A percentile compares a stretch with the other conserved stretches of the same genome.
These are phyloP conservation scores for Drosophila nigricruria DNA, from an alignment of 2,888 invertebrate species.

Conservation along the genomic window DNA sequence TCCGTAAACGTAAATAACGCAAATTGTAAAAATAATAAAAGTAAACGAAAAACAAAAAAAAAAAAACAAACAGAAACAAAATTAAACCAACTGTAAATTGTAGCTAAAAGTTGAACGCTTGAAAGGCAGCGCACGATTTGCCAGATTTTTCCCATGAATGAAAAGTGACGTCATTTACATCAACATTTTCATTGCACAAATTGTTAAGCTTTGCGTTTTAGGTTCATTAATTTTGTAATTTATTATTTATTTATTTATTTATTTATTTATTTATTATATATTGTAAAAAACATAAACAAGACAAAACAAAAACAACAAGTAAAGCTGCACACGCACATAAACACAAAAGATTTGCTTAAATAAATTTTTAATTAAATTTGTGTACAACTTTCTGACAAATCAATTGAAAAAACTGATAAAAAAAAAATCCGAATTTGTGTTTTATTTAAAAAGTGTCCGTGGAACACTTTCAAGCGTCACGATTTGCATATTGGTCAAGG, in stretches of 20 bases:
- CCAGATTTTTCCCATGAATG: slow-evolving; percentile 30
- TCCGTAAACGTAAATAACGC: slow-evolving; percentile 76
- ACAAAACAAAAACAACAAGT: slow-evolving; percentile 17
- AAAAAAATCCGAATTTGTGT: slow-evolving; percentile 55
- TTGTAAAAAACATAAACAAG: slow-evolving; percentile 64
- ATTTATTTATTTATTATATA: slow-evolving; percentile 75
- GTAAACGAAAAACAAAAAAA: background rate
- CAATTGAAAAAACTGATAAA: slow-evolving; percentile 61
- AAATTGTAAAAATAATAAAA: slow-evolving; percentile 65
- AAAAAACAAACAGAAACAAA: slow-evolving; percentile 27
- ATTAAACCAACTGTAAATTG: slow-evolving; percentile 63
- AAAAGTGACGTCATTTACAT: slow-evolving; percentile 47
- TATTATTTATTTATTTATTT: slow-evolving; percentile 73
- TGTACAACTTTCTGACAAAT: slow-evolving; percentile 74
- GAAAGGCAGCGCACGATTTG: slow-evolving; percentile 71
- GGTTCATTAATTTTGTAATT: slow-evolving; percentile 77
- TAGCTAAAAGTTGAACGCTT: slow-evolving; percentile 81
- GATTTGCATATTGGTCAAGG: slow-evolving; percentile 39
- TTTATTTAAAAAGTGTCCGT: slow-evolving; percentile 53
- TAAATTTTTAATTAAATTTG: slow-evolving; percentile 75
- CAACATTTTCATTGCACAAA: slow-evolving; percentile 53
- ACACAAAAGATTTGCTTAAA: slow-evolving; percentile 69
- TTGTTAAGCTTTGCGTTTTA: slow-evolving; percentile 76
- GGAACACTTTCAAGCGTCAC: slow-evolving; percentile 70
- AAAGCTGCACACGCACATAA: slow-evolving; percentile 45